These are phyloP conservation scores for Drosophila tanythrix DNA, from an alignment of 2,888 invertebrate species.

Conservation along the genomic window DNA sequence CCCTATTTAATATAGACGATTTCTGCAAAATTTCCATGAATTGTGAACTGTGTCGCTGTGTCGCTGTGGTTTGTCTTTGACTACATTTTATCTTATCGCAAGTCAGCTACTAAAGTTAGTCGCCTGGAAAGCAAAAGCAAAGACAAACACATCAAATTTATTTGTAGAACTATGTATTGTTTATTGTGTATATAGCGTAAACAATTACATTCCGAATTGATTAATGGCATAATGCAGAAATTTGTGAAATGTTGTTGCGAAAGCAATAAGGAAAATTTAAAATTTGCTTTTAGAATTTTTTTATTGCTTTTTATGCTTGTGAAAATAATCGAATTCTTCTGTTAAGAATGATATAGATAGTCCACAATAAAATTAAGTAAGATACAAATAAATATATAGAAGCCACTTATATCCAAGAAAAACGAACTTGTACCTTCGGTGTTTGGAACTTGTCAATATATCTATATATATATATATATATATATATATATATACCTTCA, in stretches of 20 bases:
- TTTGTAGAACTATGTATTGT: background rate
- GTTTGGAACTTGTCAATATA: background rate
- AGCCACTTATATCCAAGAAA: background rate
- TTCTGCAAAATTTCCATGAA: background rate
- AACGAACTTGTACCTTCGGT: background rate
- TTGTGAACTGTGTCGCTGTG: background rate
- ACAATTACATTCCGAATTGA: slow-evolving; percentile 16
- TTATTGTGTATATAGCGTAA: background rate
- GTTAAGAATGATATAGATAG: background rate
- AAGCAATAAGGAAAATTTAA: slow-evolving; percentile 16
- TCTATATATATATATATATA: background rate
- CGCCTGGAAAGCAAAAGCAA: slow-evolving; percentile 24
- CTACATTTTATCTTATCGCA: slow-evolving; percentile 62
- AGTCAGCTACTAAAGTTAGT: slow-evolving; percentile 47
- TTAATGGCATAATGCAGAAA: slow-evolving; percentile 28
- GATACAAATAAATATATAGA: background rate
- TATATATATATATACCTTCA: background rate
- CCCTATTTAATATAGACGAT: background rate
- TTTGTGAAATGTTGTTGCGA: slow-evolving; percentile 16
- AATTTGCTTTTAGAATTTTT: background rate
- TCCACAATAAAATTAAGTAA: background rate
- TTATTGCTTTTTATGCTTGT: background rate
- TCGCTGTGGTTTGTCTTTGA: slow-evolving; percentile 27
- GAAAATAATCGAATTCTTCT: background rate
- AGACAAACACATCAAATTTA: slow-evolving; percentile 7